These are phyloP conservation scores for Blennius ocellaris DNA, from an alignment of 2,113 vertebrate genomes.

Conservation along the genomic window DNA sequence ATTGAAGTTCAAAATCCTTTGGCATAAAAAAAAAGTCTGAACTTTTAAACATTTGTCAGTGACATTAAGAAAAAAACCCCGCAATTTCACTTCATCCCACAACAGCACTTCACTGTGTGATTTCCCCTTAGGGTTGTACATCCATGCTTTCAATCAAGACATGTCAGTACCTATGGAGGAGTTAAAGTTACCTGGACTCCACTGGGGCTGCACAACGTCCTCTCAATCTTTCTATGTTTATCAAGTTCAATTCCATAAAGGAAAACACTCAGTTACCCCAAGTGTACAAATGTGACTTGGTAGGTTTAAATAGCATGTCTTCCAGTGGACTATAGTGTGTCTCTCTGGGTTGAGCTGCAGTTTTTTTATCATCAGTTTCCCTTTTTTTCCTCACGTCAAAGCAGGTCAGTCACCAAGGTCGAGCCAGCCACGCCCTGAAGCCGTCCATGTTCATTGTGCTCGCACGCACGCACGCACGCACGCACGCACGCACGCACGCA, in stretches of 20 bases:
- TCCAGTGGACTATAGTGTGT: background rate
- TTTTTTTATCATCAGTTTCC: background rate
- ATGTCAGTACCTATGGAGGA: constrained; percentile 28
- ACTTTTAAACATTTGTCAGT: background rate
- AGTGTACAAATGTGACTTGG: too few relatives aligned
- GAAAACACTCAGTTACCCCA: background rate
- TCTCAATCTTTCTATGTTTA: constrained; percentile 7
- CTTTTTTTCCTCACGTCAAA: background rate
- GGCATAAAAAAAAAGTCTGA: background rate
- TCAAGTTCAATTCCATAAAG: constrained; percentile 6
- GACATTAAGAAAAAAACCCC: background rate
- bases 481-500: too few relatives aligned
- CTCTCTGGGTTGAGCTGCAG: background rate
- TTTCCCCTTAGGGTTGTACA: constrained; percentile 28
- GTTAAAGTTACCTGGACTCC: background rate
- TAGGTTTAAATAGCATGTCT: too few relatives aligned
- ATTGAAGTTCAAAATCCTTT: too few relatives aligned
- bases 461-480: too few relatives aligned
- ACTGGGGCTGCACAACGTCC: constrained; percentile 9
- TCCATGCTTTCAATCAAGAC: constrained; percentile 14
- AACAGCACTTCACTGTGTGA: constrained; percentile 4
- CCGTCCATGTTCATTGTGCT: background rate
- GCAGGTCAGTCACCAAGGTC: background rate
- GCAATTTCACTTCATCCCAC: background rate
- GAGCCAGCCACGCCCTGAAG: background rate